phyloP scores from a whole-genome alignment of 1,140 invertebrate species.

The Mactra quadrangularis region DNA sequence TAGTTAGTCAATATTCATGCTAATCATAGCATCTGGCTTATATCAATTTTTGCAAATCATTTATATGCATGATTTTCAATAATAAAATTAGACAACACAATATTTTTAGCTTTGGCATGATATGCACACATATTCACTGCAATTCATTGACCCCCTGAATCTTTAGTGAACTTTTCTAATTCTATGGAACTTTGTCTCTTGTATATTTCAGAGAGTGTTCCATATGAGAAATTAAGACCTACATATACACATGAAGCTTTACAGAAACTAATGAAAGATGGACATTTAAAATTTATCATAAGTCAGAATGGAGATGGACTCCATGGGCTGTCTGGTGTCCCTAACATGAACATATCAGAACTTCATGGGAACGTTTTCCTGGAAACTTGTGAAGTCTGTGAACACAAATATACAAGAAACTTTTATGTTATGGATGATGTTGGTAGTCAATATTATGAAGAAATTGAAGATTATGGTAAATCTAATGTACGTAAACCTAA shows the following conservation, averaged over 20 bases:
- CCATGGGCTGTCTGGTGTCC: constrained; percentile 93
- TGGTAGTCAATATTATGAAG: constrained; percentile 73
- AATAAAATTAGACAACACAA: too few relatives aligned
- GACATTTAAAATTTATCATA: constrained; percentile 74
- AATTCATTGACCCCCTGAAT: too few relatives aligned
- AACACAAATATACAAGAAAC: constrained; percentile 75
- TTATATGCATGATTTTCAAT: too few relatives aligned
- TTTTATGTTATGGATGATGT: constrained; percentile 75
- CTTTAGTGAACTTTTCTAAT: too few relatives aligned
- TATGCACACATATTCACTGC: too few relatives aligned
- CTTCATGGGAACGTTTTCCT: constrained; percentile 89
- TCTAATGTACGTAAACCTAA: constrained; percentile 67
- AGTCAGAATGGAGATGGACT: constrained; percentile 95
- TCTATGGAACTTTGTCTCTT: too few relatives aligned
- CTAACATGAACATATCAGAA: constrained; percentile 91
- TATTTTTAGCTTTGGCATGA: too few relatives aligned
- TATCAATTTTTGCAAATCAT: too few relatives aligned
- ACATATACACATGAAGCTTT: constrained; percentile 80
- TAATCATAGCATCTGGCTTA: too few relatives aligned
- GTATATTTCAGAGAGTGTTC: constrained; percentile 60
- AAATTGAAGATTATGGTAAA: constrained; percentile 72
- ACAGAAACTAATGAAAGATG: constrained; percentile 68
- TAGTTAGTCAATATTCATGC: too few relatives aligned
- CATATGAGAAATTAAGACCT: constrained; percentile 74
- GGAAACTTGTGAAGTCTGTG: constrained; percentile 95